Evolutionary conservation across 2,797 vertebrate species (phyloP).

Genomic region (Pangasius krempfi): DNA sequence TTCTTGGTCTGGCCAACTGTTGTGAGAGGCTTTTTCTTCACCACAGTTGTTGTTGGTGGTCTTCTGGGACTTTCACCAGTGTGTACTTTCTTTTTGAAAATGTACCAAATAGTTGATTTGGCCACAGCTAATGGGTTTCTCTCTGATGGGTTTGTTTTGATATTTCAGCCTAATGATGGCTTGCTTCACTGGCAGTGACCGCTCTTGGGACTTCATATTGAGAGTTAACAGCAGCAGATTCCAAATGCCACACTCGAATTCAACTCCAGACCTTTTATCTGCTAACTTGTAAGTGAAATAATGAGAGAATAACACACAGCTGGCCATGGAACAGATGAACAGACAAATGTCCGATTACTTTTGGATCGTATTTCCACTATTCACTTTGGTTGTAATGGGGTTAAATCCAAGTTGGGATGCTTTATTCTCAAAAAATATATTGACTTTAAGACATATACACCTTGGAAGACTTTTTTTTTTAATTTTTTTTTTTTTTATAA

Average conservation of each 20-base stretch:
- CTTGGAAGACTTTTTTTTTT: too few relatives aligned
- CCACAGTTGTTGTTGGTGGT: too few relatives aligned
- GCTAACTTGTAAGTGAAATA: too few relatives aligned
- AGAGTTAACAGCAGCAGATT: slow-evolving; percentile 6
- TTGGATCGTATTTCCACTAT: too few relatives aligned
- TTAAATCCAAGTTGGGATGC: not conserved
- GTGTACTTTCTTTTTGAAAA: slow-evolving; percentile 41
- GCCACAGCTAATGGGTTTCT: slow-evolving; percentile 33
- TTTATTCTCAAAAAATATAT: not conserved
- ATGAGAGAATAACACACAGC: too few relatives aligned
- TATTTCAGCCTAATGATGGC: slow-evolving; percentile 27
- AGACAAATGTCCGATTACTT: too few relatives aligned
- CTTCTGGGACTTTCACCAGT: not conserved
- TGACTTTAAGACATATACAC: too few relatives aligned
- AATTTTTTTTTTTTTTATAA: too few relatives aligned
- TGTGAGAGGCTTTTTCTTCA: not conserved
- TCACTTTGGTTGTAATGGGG: too few relatives aligned
- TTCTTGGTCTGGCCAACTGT: not conserved
- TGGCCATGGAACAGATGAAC: too few relatives aligned
- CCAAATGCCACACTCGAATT: too few relatives aligned
- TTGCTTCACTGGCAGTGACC: slow-evolving; percentile 36
- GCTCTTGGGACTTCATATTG: slow-evolving; percentile 44
- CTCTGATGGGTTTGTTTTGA: not conserved
- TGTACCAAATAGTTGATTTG: slow-evolving; percentile 46
- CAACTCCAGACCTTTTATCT: too few relatives aligned